Conservation (phyloP, 2,888 invertebrate genomes). For the Willowsia nigromaculata region DNA sequence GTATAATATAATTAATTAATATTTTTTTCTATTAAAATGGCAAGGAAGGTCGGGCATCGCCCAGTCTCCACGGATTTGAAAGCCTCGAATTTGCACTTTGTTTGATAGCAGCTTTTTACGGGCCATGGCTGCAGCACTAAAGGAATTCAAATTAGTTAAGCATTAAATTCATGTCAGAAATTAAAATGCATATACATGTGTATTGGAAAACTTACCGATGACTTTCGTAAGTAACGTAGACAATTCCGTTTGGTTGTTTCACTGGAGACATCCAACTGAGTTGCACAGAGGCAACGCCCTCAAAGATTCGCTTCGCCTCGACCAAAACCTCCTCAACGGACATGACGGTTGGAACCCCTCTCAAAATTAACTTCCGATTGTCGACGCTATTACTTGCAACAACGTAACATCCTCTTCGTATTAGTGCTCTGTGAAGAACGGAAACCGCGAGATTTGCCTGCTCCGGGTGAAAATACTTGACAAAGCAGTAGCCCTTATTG, state of each 20-base stretch:
- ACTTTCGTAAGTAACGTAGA: background rate
- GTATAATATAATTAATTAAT: too few species aligned
- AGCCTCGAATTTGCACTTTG: background rate
- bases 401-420: background rate
- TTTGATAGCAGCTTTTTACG: background rate
- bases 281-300: background rate
- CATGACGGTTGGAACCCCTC: conserved; percentile 41
- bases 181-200: background rate
- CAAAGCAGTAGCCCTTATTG: conserved; percentile 61
- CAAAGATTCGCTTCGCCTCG: background rate
- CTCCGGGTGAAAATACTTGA: background rate
- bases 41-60: conserved; percentile 14
- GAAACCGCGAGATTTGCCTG: conserved; percentile 33
- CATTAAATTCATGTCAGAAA: background rate
- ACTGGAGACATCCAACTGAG: background rate
- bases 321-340: background rate
- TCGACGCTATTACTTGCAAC: conserved; percentile 45
- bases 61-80: conserved; percentile 23
- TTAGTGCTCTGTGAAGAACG: background rate
- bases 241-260: background rate
- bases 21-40: too few species aligned
- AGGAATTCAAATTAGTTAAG: background rate
- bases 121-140: conserved; percentile 54
- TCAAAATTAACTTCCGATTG: conserved; percentile 43
- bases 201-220: conserved; percentile 49